phyloP scores from a whole-genome alignment of 2,888 invertebrate species.

The Acanthococcus lagerstroemiae region DNA sequence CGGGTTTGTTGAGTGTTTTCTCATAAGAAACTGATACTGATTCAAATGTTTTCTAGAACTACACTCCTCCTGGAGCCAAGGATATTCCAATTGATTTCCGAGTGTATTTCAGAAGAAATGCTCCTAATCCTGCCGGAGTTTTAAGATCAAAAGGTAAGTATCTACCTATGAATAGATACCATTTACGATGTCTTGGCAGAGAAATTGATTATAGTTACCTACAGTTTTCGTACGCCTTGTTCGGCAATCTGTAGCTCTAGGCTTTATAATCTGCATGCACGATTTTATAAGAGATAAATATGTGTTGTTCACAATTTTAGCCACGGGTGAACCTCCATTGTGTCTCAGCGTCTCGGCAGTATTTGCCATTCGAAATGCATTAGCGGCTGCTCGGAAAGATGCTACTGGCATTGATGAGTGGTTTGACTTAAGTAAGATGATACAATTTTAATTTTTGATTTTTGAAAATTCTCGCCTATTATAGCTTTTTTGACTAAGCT shows the following conservation, averaged over 20 bases:
- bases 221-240: too few species aligned
- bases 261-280: too few species aligned
- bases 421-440: constrained; percentile 4
- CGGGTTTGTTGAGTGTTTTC: background rate
- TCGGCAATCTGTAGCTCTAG: too few species aligned
- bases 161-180: background rate
- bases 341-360: constrained; percentile 79
- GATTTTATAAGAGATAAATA: background rate
- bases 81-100: constrained; percentile 88
- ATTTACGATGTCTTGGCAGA: too few species aligned
- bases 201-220: too few species aligned
- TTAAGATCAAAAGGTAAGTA: constrained; percentile 78
- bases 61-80: constrained; percentile 85
- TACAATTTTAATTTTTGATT: too few species aligned
- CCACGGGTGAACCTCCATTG: constrained; percentile 92
- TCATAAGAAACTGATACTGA: background rate
- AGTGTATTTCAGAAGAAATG: constrained; percentile 79
- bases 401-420: constrained; percentile 46
- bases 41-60: constrained; percentile 42
- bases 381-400: constrained; percentile 65
- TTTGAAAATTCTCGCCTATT: background rate
- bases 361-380: constrained; percentile 83
- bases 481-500: background rate
- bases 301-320: constrained; percentile 71
- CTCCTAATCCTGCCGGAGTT: constrained; percentile 79